Evolutionary conservation across 2,113 vertebrate species (phyloP).

Genomic region (Myocastor coypus): DNA sequence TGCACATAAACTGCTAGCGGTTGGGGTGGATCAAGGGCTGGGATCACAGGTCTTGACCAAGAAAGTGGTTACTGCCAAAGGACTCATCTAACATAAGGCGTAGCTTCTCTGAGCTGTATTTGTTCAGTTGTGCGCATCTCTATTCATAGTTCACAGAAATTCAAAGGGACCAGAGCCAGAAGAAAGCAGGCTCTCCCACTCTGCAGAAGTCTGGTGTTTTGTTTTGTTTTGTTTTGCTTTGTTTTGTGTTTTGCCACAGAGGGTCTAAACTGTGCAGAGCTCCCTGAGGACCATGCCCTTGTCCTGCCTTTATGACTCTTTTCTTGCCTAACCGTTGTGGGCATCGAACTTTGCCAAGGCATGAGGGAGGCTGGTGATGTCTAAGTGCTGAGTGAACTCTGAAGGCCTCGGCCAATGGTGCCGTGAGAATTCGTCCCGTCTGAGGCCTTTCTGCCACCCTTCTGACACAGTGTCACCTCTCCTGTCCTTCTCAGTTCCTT

Average conservation of each 20-base stretch:
- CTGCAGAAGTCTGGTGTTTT: neutral
- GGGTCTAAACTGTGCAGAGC: neutral
- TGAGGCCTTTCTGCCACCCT: neutral
- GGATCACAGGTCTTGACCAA: neutral
- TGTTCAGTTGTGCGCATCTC: neutral
- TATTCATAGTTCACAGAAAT: neutral
- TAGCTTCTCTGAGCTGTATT: neutral
- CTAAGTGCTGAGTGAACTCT: neutral
- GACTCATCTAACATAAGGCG: constrained; percentile 22
- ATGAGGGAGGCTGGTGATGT: neutral
- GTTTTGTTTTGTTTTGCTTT: too few relatives aligned
- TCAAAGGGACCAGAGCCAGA: neutral
- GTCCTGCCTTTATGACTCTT: neutral
- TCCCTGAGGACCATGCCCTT: neutral
- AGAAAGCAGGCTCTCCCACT: neutral
- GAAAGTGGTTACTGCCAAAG: neutral
- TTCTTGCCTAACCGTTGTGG: neutral
- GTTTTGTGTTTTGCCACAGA: too few relatives aligned
- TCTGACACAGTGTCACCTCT: neutral
- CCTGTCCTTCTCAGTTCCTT: neutral
- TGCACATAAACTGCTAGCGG: neutral
- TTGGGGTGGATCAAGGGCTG: neutral
- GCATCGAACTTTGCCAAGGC: neutral
- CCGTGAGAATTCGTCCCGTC: neutral
- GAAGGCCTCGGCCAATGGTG: neutral